Percentiles rank a stretch among this genome's conserved stretches.
These are phyloP conservation scores for Thripadectes ignobilis DNA, from an alignment of 2,797 vertebrate species.

Conservation along the genomic window DNA sequence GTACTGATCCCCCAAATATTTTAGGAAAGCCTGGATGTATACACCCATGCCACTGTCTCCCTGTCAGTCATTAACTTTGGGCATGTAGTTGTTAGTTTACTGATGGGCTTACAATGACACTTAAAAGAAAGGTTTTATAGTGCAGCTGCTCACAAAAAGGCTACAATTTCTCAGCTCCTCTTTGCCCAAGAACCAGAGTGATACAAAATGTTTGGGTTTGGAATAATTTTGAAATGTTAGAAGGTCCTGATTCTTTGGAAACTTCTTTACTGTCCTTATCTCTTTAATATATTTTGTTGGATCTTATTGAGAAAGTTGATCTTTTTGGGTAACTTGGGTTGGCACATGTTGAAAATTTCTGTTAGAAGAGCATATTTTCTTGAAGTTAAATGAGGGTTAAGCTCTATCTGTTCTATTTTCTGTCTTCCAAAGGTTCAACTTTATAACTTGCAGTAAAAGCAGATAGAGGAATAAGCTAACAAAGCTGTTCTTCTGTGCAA, in stretches of 20 bases:
- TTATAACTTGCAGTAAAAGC: not conserved
- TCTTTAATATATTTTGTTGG: not conserved
- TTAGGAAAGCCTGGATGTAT: not conserved
- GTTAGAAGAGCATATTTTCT: not conserved
- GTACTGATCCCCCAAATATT: not conserved
- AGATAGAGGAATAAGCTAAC: not conserved
- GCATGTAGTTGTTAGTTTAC: not conserved
- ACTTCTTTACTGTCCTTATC: not conserved
- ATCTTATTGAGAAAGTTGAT: not conserved
- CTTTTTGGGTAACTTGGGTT: not conserved
- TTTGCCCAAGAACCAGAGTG: not conserved
- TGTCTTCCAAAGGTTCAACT: not conserved
- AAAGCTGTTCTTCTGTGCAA: not conserved
- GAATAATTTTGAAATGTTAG: not conserved
- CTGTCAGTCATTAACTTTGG: not conserved
- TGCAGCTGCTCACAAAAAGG: not conserved
- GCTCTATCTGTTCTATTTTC: not conserved
- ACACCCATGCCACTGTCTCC: not conserved
- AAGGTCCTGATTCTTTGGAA: not conserved
- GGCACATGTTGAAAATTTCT: not conserved
- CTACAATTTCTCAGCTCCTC: not conserved
- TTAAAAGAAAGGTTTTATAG: not conserved
- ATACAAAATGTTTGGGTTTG: not conserved
- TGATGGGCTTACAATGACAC: not conserved
- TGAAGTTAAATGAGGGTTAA: not conserved